Base-by-base conservation (phyloP, 2,113 vertebrate genomes). In the Perca schrenkii region DNA sequence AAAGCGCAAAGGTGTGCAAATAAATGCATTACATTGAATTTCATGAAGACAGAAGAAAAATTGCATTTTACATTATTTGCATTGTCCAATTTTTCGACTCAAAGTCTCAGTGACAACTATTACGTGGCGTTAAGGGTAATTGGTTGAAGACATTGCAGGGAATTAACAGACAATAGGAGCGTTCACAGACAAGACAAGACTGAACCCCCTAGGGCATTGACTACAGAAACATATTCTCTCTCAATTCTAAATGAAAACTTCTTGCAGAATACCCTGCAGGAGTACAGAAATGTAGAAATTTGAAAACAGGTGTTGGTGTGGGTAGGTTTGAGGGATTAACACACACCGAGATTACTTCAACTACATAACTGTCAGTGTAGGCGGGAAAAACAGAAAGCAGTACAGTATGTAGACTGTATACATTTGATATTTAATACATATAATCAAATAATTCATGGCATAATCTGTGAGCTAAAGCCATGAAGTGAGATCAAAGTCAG, bases 1-100 rank as follows among this genome's bases (percentile, higher is more conserved):
- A 28, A 47, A 63, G 63, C 4, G 66, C 5, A 69, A 67, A 57
- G 67, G 3, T 14, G 11, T 66, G 47, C 22, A 75, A 63, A 88
- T 74, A 16, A 61, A 75, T 63, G n/a, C 14, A 31, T 31, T 12
- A 7, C 8, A 28, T 64, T 53, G 74, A 7, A 64, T 53, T 28
- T 70, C 34, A 72, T 3, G 54, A 36, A 36, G 3, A n/a, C 2
- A 28, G 16, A 4, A 31, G 4, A 31, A 68, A 7, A 31, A 50
- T 11, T 2, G 10, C 10, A 11, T 43, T 43, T 43, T 43, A 43
- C 40, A 43, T 11, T 43, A 43, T 43, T 43, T 43, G 10, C 40
- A 6, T 34, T 34, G 6, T 34, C 34, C 34, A 34, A 6, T 6
- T 34, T 34, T 34, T 34, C 31, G 4, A 34, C 4, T 34, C 31